A percentile compares a stretch with the other conserved stretches of the same genome.
phyloP scores from a whole-genome alignment of 2,113 vertebrate genomes.

The Gymnarchus niloticus region DNA sequence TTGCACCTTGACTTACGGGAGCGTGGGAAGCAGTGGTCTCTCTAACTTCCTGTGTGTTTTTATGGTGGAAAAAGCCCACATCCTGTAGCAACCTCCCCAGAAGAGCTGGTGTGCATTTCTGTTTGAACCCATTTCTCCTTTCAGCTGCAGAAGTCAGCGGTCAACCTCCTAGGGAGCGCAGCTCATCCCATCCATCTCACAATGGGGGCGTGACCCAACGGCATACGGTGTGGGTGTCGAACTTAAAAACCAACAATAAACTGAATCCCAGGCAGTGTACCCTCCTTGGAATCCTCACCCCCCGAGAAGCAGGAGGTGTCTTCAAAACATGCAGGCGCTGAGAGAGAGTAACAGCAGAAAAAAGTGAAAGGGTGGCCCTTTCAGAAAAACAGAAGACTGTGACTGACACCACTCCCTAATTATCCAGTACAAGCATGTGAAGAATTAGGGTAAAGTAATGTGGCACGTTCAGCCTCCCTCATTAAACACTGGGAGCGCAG shows the following conservation, averaged over 20 bases:
- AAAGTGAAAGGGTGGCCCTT: not conserved
- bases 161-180: not conserved
- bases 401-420: not conserved
- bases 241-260: not conserved
- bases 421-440: not conserved
- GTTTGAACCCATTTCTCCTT: not conserved
- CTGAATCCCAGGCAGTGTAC: not conserved
- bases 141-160: not conserved
- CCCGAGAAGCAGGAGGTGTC: not conserved
- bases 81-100: not conserved
- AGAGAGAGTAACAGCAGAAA: not conserved
- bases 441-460: not conserved
- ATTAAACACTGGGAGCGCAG: not conserved
- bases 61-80: not conserved
- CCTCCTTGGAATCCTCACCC: not conserved
- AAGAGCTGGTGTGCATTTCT: not conserved
- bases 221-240: too few species aligned
- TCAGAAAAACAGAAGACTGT: not conserved
- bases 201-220: too few species aligned
- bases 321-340: not conserved
- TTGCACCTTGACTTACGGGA: not conserved
- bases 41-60: not conserved
- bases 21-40: not conserved
- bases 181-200: not conserved
- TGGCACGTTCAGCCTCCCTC: too few species aligned